phyloP scores from a whole-genome alignment of 2,888 invertebrate species.

The Ophion ellenae region DNA sequence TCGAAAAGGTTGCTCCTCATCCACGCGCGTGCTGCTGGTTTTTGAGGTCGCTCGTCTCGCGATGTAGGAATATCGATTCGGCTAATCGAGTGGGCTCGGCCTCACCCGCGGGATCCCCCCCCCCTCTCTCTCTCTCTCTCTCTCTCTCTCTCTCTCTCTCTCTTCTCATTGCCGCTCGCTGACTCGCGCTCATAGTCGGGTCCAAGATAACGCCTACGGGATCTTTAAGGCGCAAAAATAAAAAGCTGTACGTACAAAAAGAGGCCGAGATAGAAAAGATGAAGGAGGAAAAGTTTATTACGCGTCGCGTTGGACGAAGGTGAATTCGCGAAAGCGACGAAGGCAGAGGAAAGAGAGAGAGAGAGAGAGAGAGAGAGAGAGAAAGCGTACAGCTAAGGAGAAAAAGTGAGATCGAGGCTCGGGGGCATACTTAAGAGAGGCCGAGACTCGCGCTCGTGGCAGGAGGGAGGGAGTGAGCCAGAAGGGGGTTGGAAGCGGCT shows the following conservation, averaged over 20 bases:
- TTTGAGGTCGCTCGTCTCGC: slow-evolving; percentile 43
- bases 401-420: slow-evolving; percentile 59
- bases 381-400: not conserved
- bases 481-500: slow-evolving; percentile 47
- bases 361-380: not conserved
- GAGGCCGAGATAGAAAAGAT: slow-evolving; percentile 53
- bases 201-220: slow-evolving; percentile 29
- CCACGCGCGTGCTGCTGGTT: slow-evolving; percentile 30
- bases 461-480: slow-evolving; percentile 43
- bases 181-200: not conserved
- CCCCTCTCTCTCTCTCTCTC: too few relatives aligned
- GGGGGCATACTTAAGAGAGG: slow-evolving; percentile 58
- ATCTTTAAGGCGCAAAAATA: slow-evolving; percentile 37
- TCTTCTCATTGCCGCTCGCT: too few relatives aligned
- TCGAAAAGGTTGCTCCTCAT: slow-evolving; percentile 16
- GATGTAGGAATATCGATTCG: slow-evolving; percentile 68
- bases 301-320: slow-evolving; percentile 61
- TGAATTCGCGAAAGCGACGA: slow-evolving; percentile 68
- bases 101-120: slow-evolving; percentile 31
- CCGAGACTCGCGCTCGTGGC: slow-evolving; percentile 41
- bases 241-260: slow-evolving; percentile 34
- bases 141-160: not conserved
- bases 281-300: slow-evolving; percentile 65
- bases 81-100: slow-evolving; percentile 67
- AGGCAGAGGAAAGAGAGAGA: not conserved